These are phyloP conservation scores for Antechinus stuartii DNA, from an alignment of 2,113 vertebrate species.

Conservation along the genomic window DNA sequence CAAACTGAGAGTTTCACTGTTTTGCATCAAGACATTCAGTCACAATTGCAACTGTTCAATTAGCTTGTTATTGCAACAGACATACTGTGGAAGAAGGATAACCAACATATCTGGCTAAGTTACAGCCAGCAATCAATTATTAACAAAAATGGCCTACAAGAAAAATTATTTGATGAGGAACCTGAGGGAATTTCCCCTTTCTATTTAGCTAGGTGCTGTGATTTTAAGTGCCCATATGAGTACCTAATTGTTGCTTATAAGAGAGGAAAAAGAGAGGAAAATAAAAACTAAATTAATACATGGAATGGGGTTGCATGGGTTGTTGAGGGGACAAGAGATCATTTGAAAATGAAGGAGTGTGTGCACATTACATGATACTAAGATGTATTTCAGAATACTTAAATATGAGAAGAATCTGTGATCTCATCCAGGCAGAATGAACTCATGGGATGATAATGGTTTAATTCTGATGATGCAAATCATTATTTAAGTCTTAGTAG, in stretches of 20 bases:
- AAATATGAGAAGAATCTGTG: not conserved
- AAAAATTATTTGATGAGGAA: slow-evolving; percentile 67
- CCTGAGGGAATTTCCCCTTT: slow-evolving; percentile 64
- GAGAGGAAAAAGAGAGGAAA: slow-evolving; percentile 44
- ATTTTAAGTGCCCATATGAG: slow-evolving; percentile 17
- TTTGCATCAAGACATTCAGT: not conserved
- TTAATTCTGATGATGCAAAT: not conserved
- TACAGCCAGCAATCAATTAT: slow-evolving; percentile 84
- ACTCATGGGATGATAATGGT: not conserved
- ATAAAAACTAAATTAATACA: slow-evolving; percentile 63
- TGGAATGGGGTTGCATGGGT: not conserved
- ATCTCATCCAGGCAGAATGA: not conserved
- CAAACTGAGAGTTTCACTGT: slow-evolving; percentile 53
- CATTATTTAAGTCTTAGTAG: not conserved
- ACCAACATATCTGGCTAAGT: slow-evolving; percentile 72
- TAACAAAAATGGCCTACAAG: slow-evolving; percentile 76
- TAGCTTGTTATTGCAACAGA: slow-evolving; percentile 84
- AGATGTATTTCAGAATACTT: not conserved
- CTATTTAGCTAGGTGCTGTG: slow-evolving; percentile 55
- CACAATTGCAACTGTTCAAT: slow-evolving; percentile 78
- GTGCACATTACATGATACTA: not conserved
- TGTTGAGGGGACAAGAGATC: not conserved
- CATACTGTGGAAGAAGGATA: slow-evolving; percentile 68
- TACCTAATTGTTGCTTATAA: slow-evolving; percentile 42
- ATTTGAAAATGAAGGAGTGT: not conserved